A percentile compares a stretch with the other conserved stretches of the same genome.
phyloP scores from a whole-genome alignment of 2,888 invertebrate species.

The Ceramica pisi region DNA sequence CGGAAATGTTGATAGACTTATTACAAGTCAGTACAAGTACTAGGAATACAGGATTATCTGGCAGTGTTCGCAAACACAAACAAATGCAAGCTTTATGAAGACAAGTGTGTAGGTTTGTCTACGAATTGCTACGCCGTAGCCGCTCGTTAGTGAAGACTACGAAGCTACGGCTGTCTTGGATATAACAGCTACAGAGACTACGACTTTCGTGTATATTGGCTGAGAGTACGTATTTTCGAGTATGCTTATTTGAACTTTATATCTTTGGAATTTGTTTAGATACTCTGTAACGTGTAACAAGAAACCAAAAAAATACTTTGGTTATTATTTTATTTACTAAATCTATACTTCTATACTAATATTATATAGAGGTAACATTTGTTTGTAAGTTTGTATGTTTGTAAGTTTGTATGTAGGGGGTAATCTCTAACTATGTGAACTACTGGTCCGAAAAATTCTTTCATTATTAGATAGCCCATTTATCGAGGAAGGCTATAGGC shows the following conservation, averaged over 20 bases:
- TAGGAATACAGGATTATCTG: background rate
- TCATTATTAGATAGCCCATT: no score
- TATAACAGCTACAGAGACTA: conserved; percentile 12
- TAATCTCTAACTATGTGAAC: no score
- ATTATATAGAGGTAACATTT: no score
- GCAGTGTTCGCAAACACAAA: background rate
- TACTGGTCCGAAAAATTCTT: no score
- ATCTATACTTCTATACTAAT: no score
- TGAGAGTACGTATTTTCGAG: background rate
- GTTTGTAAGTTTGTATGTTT: no score
- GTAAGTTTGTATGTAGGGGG: no score
- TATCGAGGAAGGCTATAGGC: no score
- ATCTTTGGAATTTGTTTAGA: background rate
- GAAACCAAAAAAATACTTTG: background rate
- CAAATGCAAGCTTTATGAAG: background rate
- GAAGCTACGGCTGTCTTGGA: conserved; percentile 24
- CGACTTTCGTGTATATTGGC: conserved; percentile 1
- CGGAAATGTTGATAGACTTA: background rate
- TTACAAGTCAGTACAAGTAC: background rate
- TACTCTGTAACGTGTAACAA: background rate
- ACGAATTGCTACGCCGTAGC: conserved; percentile 48
- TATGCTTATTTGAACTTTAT: background rate
- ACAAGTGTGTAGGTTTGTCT: conserved; percentile 5
- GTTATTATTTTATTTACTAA: no score
- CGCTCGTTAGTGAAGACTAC: conserved; percentile 25